A percentile compares a stretch with the other conserved stretches of the same genome.
Conservation (phyloP, 2,797 vertebrate species). For the Melanotaenia boesemani region DNA sequence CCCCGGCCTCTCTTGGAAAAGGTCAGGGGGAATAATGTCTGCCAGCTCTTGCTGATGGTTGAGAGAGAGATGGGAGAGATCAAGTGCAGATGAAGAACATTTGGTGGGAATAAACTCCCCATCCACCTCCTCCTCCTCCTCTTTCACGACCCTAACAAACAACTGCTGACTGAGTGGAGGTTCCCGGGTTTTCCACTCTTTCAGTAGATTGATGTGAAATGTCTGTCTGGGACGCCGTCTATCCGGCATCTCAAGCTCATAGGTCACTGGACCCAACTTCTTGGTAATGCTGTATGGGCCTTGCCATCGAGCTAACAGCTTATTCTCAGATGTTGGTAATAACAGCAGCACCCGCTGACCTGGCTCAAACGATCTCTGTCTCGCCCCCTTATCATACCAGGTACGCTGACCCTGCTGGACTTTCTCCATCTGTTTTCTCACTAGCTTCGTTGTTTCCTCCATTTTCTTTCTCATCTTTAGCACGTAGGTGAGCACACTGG, state of each 20-base stretch:
- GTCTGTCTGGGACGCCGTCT: not conserved
- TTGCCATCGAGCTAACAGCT: not conserved
- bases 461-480: not conserved
- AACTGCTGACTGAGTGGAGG: too few relatives aligned
- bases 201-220: not conserved
- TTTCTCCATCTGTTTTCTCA: not conserved
- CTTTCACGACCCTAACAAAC: too few relatives aligned
- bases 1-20: too few relatives aligned
- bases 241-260: not conserved
- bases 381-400: constrained; percentile 3
- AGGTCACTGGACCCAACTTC: not conserved
- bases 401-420: not conserved
- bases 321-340: not conserved
- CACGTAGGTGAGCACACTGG: too few relatives aligned
- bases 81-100: too few relatives aligned
- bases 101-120: too few relatives aligned
- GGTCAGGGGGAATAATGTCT: not conserved
- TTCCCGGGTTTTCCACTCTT: not conserved
- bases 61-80: not conserved
- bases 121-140: too few relatives aligned
- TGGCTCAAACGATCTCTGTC: not conserved
- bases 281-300: not conserved
- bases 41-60: not conserved
- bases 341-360: constrained; percentile 13
- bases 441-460: not conserved